phyloP scores from a whole-genome alignment of 2,888 invertebrate genomes.

The Prosopocoilus inquinatus region DNA sequence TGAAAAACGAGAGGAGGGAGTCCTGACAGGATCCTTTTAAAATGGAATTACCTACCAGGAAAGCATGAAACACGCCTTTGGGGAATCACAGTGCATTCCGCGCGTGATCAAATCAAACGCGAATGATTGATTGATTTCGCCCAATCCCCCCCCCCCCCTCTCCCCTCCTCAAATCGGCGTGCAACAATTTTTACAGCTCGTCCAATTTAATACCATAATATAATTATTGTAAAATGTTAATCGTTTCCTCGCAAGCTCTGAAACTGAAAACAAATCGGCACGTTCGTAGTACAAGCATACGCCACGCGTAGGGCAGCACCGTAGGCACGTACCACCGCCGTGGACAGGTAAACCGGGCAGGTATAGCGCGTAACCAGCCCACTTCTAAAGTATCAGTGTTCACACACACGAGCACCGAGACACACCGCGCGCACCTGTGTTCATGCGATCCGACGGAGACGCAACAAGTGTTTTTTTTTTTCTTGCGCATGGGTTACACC shows the following conservation, averaged over 20 bases:
- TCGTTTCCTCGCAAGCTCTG: conserved; percentile 5
- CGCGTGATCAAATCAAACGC: too few species aligned
- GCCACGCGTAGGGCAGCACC: conserved; percentile 32
- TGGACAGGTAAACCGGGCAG: conserved; percentile 38
- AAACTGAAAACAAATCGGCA: conserved; percentile 3
- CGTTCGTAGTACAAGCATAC: conserved; percentile 31
- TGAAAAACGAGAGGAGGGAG: too few species aligned
- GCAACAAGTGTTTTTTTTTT: conserved; percentile 19
- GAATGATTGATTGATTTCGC: too few species aligned
- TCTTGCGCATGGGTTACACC: background rate
- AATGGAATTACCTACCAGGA: too few species aligned
- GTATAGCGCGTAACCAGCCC: conserved; percentile 40
- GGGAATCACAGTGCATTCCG: too few species aligned
- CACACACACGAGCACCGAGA: conserved; percentile 35
- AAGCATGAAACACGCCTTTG: too few species aligned
- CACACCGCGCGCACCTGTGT: conserved; percentile 34
- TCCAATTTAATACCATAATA: background rate
- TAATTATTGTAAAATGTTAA: conserved; percentile 1
- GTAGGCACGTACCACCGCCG: conserved; percentile 26
- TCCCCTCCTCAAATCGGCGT: too few species aligned
- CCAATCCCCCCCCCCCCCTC: too few species aligned
- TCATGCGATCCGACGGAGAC: conserved; percentile 22
- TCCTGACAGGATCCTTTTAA: too few species aligned
- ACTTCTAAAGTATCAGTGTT: conserved; percentile 41
- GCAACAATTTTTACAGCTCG: too few species aligned